phyloP scores from a whole-genome alignment of 2,797 vertebrate species.

The Rhynchonycteris naso region DNA sequence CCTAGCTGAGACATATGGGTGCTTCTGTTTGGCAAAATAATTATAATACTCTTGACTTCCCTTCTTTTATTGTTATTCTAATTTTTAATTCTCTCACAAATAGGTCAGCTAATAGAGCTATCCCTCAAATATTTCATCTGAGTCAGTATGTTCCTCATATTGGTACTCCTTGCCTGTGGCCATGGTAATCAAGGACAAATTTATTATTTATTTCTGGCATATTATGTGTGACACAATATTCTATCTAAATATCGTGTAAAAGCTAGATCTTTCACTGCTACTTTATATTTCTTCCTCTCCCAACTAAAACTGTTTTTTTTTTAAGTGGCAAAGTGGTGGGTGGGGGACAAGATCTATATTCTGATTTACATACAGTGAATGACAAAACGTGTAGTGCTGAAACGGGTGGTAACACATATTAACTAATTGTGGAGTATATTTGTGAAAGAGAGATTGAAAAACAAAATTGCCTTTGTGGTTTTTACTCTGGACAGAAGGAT shows the following conservation, averaged over 20 bases:
- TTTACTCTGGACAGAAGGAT: background rate
- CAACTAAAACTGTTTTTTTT: background rate
- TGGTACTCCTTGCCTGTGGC: background rate
- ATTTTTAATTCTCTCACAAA: slow-evolving; percentile 39
- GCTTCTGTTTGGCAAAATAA: background rate
- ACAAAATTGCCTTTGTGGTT: background rate
- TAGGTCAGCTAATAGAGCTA: background rate
- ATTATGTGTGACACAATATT: background rate
- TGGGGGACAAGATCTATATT: background rate
- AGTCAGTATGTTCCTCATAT: background rate
- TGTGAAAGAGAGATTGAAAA: background rate
- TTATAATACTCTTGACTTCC: background rate
- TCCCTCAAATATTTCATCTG: background rate
- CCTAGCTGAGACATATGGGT: background rate
- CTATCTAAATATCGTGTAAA: background rate
- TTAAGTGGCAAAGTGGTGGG: background rate
- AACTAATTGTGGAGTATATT: background rate
- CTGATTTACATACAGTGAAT: background rate
- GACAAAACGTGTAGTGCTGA: background rate
- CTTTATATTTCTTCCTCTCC: background rate
- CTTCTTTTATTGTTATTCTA: background rate
- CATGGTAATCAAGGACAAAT: background rate
- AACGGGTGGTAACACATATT: slow-evolving; percentile 36
- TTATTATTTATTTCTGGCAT: slow-evolving; percentile 46
- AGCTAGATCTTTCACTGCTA: background rate